Base-by-base conservation (phyloP, 2,888 invertebrate species). In the Diplolepis rosae region DNA sequence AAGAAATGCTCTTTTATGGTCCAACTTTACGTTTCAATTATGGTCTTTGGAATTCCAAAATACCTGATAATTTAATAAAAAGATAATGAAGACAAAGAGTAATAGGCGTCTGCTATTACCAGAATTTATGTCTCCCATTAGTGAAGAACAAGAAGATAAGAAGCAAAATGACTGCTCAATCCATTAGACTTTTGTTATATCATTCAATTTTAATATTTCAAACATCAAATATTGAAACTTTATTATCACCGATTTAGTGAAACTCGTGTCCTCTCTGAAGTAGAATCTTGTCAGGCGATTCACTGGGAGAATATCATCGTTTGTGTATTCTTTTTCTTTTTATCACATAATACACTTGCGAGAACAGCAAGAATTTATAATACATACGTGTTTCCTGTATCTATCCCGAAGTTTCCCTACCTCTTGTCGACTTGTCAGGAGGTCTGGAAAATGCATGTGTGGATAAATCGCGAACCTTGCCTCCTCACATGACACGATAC, bases 401-500 rank as follows among this genome's bases (percentile, higher is more conserved):
- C 71, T 72, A 72, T 70, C 66, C 70, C 65, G 50, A 68, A 71
- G 35, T 13, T 51, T 51, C 50, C 51, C 51, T 22, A 51, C 52
- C 28, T 52, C 72, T 77, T 75, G 72, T 74, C 72, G 75, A 73
- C 68, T 69, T 76, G 76, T 73, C 74, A 70, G 75, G 71, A 35
- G 71, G 66, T 27, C 68, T 67, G 74, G 61, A 48, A 71, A 76
- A 75, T 72, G 76, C 69, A 71, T 73, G 77, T 68, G 72, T 74
- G 73, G 76, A 79, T 77, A 76, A 75, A 77, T 73, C 73, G 76
- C 72, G 72, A 69, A 70, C 70, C 72, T 72, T 72, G 74, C 71
- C 72, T 74, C 72, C 74, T 74, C 73, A 75, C 75, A 71, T 71
- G 75, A 75, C 71, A 74, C 61, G 72, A 71, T 70, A 70, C 75